Evolutionary conservation across 1,140 invertebrate species (phyloP).

Genomic region (Procambarus clarkii): DNA sequence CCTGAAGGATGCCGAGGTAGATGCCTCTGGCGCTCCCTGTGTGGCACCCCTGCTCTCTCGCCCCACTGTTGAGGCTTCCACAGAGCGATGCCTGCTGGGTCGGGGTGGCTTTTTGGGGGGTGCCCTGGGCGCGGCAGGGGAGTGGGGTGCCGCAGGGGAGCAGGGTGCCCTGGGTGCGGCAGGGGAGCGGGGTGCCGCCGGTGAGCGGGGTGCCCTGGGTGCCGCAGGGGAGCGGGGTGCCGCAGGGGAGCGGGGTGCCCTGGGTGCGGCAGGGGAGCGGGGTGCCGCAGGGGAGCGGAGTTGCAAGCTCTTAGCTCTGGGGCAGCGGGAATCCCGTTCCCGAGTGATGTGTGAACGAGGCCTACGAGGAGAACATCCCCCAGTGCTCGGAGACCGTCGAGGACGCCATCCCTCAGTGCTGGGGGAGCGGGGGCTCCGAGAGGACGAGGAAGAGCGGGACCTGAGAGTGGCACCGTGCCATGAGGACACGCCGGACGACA

Average conservation of each 20-base stretch:
- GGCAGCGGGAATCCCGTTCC: not conserved
- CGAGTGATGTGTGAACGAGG: slow-evolving; percentile 2
- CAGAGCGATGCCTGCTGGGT: slow-evolving; percentile 22
- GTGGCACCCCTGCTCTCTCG: not conserved
- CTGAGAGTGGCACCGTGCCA: slow-evolving; percentile 47
- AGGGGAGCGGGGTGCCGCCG: not conserved
- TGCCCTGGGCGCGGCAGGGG: not conserved
- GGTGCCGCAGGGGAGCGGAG: not conserved
- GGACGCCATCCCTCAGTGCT: not conserved
- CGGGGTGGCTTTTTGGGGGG: slow-evolving; percentile 44
- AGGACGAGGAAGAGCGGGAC: slow-evolving; percentile 69
- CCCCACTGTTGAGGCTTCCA: slow-evolving; percentile 3
- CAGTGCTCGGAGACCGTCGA: not conserved
- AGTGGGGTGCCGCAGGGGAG: not conserved
- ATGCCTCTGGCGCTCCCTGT: not conserved
- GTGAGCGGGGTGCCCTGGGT: not conserved
- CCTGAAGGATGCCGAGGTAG: not conserved
- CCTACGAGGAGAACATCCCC: slow-evolving; percentile 19
- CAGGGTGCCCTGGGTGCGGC: not conserved
- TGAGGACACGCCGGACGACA: slow-evolving; percentile 66
- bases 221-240: not conserved
- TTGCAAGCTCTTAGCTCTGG: slow-evolving; percentile 17
- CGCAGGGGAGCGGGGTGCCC: not conserved
- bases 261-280: not conserved
- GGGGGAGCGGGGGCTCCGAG: slow-evolving; percentile 40